Percentiles rank a stretch among this genome's conserved stretches.
Conservation (phyloP, 2,888 invertebrate genomes). For the Tolmerus cingulatus region DNA sequence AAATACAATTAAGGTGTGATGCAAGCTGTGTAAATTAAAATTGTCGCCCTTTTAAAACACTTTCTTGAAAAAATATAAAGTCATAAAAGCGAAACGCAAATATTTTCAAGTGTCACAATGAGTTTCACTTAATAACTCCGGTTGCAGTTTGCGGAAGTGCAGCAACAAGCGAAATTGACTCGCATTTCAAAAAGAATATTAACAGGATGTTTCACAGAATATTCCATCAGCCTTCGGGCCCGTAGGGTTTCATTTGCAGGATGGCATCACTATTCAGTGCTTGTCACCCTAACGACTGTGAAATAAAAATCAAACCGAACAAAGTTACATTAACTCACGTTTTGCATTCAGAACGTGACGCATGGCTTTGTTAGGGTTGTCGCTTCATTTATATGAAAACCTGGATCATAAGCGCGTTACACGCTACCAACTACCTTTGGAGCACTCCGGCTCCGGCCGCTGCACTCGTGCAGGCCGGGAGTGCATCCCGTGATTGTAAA, state of each 20-base stretch:
- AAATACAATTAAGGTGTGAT: background rate
- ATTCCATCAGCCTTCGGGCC: background rate
- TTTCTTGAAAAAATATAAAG: background rate
- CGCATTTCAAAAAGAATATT: conserved; percentile 11
- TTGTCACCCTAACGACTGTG: conserved; percentile 27
- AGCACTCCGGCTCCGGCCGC: background rate
- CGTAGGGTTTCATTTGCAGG: background rate
- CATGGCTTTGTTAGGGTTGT: conserved; percentile 25
- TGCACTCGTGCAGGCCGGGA: background rate
- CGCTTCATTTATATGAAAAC: conserved; percentile 36
- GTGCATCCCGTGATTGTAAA: conserved; percentile 36
- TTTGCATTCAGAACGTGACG: conserved; percentile 33
- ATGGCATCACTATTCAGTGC: conserved; percentile 28
- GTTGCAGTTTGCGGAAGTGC: background rate
- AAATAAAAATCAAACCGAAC: conserved; percentile 39
- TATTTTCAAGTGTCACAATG: background rate
- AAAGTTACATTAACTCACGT: conserved; percentile 39
- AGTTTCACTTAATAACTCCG: background rate
- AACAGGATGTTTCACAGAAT: conserved; percentile 3
- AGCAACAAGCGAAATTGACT: conserved; percentile 5
- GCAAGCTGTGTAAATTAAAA: background rate
- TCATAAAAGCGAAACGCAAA: background rate
- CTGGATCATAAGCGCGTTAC: conserved; percentile 33
- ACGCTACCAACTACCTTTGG: conserved; percentile 18
- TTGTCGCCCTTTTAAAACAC: background rate